These are phyloP conservation scores for Andrena camellia DNA, from an alignment of 2,888 invertebrate species.

Conservation along the genomic window DNA sequence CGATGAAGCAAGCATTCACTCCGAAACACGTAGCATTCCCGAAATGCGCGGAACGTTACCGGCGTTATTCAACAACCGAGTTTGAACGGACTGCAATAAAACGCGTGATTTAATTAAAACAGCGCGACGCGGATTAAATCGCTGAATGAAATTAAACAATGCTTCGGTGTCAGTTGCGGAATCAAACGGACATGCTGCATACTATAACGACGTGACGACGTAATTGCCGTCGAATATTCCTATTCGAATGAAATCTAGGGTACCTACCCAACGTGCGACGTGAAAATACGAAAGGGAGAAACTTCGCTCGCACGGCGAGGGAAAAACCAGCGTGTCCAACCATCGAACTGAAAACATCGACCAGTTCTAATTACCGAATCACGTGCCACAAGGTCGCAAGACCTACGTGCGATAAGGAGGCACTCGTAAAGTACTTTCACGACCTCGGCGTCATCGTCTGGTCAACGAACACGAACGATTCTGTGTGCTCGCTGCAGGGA, in stretches of 20 bases:
- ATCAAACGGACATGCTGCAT: background rate
- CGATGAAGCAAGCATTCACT: background rate
- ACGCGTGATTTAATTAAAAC: slow-evolving; percentile 59
- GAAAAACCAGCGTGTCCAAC: slow-evolving; percentile 26
- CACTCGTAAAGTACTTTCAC: slow-evolving; percentile 67
- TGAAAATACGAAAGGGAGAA: background rate
- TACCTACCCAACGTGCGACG: background rate
- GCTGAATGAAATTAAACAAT: slow-evolving; percentile 59
- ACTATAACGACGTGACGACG: slow-evolving; percentile 3
- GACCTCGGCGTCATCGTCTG: slow-evolving; percentile 71
- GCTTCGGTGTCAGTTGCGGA: slow-evolving; percentile 10
- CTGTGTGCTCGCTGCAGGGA: slow-evolving; percentile 24
- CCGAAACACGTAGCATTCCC: background rate
- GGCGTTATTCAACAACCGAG: slow-evolving; percentile 15
- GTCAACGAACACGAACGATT: slow-evolving; percentile 43
- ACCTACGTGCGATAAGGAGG: slow-evolving; percentile 72
- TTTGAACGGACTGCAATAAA: slow-evolving; percentile 26
- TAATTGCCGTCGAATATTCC: slow-evolving; percentile 12
- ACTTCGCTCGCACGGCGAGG: background rate
- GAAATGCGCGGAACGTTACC: background rate
- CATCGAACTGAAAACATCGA: slow-evolving; percentile 53
- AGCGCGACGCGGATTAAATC: slow-evolving; percentile 45
- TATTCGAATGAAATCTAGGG: background rate
- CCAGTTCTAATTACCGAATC: slow-evolving; percentile 79
- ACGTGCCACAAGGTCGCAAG: slow-evolving; percentile 78